Evolutionary conservation across 1,140 invertebrate genomes (phyloP).

Genomic region (Zaprionus ghesquierei): DNA sequence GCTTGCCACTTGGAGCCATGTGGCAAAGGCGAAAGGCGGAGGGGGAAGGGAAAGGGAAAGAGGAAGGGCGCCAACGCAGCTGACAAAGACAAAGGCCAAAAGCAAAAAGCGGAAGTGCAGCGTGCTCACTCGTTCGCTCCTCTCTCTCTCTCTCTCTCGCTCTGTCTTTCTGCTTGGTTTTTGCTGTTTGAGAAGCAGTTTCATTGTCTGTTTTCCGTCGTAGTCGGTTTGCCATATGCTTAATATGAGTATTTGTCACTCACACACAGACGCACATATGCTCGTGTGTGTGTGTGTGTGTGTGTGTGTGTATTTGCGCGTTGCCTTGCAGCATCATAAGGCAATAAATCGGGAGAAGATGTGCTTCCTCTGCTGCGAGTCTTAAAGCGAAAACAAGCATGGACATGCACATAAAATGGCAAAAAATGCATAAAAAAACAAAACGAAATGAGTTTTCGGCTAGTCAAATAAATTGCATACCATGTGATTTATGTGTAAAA

Average conservation of each 20-base stretch:
- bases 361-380: constrained; percentile 6
- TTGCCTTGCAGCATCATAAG: constrained; percentile 55
- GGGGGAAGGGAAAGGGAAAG: too few species aligned
- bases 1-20: neutral
- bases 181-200: constrained; percentile 58
- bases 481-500: constrained; percentile 11
- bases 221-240: constrained; percentile 46
- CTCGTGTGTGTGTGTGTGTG: neutral
- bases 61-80: constrained; percentile 44
- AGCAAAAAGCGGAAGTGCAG: constrained; percentile 65
- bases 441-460: constrained; percentile 50
- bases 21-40: constrained; percentile 35
- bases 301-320: neutral
- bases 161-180: constrained; percentile 37
- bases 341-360: constrained; percentile 58
- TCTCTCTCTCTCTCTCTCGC: neutral
- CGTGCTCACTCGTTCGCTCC: constrained; percentile 18
- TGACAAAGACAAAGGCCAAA: constrained; percentile 48
- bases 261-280: neutral
- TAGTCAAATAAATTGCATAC: constrained; percentile 53
- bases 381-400: constrained; percentile 15
- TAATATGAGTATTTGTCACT: constrained; percentile 2
- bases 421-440: constrained; percentile 55
- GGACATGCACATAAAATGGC: neutral
- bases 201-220: constrained; percentile 46